These are phyloP conservation scores for Aplidium turbinatum DNA, from an alignment of 23 tunicate species.

Conservation along the genomic window DNA sequence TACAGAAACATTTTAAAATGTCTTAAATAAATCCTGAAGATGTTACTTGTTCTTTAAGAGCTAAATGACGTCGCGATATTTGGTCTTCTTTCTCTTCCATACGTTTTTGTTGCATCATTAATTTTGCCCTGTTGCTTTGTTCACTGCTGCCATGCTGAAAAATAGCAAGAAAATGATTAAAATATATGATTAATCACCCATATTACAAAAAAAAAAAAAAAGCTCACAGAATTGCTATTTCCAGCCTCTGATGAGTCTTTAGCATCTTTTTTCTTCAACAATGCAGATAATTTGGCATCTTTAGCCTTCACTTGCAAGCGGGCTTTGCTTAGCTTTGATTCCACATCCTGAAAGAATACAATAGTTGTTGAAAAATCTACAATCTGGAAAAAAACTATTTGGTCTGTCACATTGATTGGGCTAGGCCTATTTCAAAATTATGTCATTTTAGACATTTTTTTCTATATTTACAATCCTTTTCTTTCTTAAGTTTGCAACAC, in stretches of 20 bases:
- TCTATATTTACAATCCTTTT: too few species aligned
- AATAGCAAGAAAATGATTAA: background rate
- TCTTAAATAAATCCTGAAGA: too few species aligned
- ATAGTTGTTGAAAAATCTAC: background rate
- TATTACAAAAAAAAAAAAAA: background rate
- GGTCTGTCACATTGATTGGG: too few species aligned
- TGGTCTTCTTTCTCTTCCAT: conserved; percentile 65
- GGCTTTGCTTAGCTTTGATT: conserved; percentile 58
- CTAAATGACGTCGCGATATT: conserved; percentile 35
- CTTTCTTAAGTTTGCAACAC: too few species aligned
- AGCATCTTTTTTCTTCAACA: conserved; percentile 43
- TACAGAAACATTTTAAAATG: too few species aligned
- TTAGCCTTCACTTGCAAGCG: conserved; percentile 73
- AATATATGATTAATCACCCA: background rate
- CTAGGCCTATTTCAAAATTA: background rate
- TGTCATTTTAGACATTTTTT: background rate
- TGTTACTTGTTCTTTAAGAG: conserved; percentile 66
- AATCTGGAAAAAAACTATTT: too few species aligned
- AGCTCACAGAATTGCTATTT: background rate
- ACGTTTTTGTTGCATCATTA: conserved; percentile 51
- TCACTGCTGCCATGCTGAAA: conserved; percentile 17
- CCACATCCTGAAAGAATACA: conserved; percentile 53
- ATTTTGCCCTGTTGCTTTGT: conserved; percentile 33
- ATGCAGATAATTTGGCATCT: conserved; percentile 68
- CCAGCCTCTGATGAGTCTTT: conserved; percentile 1